Evolutionary conservation across 2,797 vertebrate species (phyloP), one percentile per base, ranked within the genome.

Genomic region (Falco rusticolus): DNA sequence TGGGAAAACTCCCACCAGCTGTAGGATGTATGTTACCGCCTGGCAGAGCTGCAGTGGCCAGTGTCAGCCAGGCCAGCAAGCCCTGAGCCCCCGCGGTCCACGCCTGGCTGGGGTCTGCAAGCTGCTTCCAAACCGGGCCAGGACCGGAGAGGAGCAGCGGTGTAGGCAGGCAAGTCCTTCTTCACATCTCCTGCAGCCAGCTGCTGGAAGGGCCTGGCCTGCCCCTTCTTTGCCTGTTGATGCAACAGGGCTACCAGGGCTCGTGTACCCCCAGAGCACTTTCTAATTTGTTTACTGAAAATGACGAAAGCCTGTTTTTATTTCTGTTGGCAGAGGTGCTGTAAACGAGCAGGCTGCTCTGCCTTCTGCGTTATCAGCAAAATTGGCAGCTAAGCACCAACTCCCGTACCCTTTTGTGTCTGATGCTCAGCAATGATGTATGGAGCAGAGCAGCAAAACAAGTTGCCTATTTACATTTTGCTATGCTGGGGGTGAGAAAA

Each of bases 21-120:
- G 56, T 47, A 31, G 43, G 80, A 47, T 1, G 7, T 18, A 5
- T 4, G 0, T 64, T 51, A 26, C 59, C 45, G 63, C 54, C 29
- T 65, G 47, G 25, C 6, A 4, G 37, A 53, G 29, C 76, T 66
- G 43, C 75, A 59, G 18, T 16, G 28, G 9, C 15, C 20, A 8
- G 31, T 5, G 34, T 26, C 66, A 57, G 53, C 10, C 1, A 11
- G 60, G 31, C 25, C 50, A 31, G 33, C 4, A 10, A 43, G 57
- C 29, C 10, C 39, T 3, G 39, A 66, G 65, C 34, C 72, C 29
- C 15, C 37, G 41, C 0, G 0, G 20, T 33, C 16, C n/a, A 14
- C 1, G 3, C 11, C 43, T 1, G 0, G 33, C 11, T 12, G 4
- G 28, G 72, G 26, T 24, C 31, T 25, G 1, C 0, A 2, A 48